These are phyloP conservation scores for Pocillopora grandis DNA, from an alignment of 92 coral and sea anemone species.

Conservation along the genomic window DNA sequence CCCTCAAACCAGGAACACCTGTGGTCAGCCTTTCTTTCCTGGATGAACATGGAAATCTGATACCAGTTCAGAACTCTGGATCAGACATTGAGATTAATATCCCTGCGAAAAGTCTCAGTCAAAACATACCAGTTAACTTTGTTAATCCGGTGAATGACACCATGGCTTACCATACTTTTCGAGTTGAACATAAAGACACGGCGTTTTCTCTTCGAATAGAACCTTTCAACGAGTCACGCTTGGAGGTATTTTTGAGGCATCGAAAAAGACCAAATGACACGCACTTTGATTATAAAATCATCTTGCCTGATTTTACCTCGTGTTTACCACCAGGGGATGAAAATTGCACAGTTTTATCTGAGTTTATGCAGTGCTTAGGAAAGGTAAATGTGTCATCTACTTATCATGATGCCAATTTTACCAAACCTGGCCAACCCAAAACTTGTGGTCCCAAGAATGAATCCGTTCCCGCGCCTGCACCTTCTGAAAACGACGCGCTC, in stretches of 20 bases:
- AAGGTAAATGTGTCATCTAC: not conserved
- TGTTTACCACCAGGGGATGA: conserved; percentile 60
- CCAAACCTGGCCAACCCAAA: not conserved
- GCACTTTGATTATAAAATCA: conserved; percentile 45
- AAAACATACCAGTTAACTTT: conserved; percentile 1
- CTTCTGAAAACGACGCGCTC: not conserved
- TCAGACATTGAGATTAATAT: conserved; percentile 43
- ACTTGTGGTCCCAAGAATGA: conserved; percentile 18
- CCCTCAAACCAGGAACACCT: conserved; percentile 29
- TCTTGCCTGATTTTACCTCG: conserved; percentile 69
- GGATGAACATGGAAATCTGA: conserved; percentile 30
- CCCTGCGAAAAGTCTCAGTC: conserved; percentile 15
- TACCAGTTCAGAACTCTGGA: conserved; percentile 31
- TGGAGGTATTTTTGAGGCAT: conserved; percentile 50
- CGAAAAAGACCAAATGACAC: conserved; percentile 55
- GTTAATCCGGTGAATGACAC: conserved; percentile 45
- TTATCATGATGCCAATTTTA: conserved; percentile 6
- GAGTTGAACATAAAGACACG: conserved; percentile 46
- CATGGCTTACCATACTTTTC: conserved; percentile 48
- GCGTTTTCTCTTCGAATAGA: conserved; percentile 53
- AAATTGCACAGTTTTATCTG: conserved; percentile 58
- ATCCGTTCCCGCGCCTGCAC: conserved; percentile 10
- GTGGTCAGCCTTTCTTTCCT: conserved; percentile 52
- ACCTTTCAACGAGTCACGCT: conserved; percentile 33
- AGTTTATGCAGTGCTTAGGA: conserved; percentile 59